Percentiles rank a stretch among this genome's conserved stretches.
Evolutionary conservation across 1,140 invertebrate genomes (phyloP).

Genomic region (Papilio aristodemus): DNA sequence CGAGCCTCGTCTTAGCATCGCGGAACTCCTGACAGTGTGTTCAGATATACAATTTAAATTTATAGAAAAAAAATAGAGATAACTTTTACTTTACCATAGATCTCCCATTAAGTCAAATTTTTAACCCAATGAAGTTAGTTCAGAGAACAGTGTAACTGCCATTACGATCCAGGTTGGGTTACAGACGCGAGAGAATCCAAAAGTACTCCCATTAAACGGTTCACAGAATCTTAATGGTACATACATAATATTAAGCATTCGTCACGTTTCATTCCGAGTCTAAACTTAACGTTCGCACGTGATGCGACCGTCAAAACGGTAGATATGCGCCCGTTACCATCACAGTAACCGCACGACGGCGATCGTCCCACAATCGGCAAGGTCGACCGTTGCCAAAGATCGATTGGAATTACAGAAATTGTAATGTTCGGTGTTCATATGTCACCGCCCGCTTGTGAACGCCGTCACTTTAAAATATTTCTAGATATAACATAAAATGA

Average conservation of each 20-base stretch:
- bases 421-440: background rate
- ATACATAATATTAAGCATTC: constrained; percentile 14
- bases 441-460: too few relatives aligned
- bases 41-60: too few relatives aligned
- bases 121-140: background rate
- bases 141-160: background rate
- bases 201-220: constrained; percentile 22
- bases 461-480: too few relatives aligned
- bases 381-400: constrained; percentile 14
- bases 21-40: background rate
- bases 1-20: background rate
- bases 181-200: constrained; percentile 15
- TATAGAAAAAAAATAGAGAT: too few relatives aligned
- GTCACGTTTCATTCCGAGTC: constrained; percentile 1
- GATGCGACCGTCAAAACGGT: constrained; percentile 18
- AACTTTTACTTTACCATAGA: background rate
- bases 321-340: constrained; percentile 6
- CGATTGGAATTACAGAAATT: constrained; percentile 15
- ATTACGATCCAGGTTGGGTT: constrained; percentile 7
- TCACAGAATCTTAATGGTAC: constrained; percentile 6
- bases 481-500: too few relatives aligned
- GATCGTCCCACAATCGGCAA: constrained; percentile 11
- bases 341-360: background rate
- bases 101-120: background rate
- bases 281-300: background rate